Conservation (phyloP, 2,888 invertebrate genomes). For the Metalampra italica region DNA sequence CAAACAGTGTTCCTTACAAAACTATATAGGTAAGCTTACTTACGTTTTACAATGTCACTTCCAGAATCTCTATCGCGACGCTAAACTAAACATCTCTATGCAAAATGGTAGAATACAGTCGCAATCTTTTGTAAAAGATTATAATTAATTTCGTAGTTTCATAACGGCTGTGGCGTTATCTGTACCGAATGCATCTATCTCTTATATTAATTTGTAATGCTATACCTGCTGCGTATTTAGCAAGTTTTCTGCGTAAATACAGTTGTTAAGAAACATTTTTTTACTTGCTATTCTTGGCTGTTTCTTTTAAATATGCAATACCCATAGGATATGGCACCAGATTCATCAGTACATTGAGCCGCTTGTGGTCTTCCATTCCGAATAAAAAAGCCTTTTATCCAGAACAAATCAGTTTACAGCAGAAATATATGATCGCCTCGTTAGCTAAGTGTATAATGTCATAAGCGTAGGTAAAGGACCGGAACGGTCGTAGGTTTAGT, state of each 20-base stretch:
- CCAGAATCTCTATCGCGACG: slow-evolving; percentile 20
- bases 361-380: too few species aligned
- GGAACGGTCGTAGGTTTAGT: too few species aligned
- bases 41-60: slow-evolving; percentile 17
- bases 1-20: too few species aligned
- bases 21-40: too few species aligned
- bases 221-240: slow-evolving; percentile 6
- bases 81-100: slow-evolving; percentile 27
- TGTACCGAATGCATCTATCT: slow-evolving; percentile 4
- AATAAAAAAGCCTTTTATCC: too few species aligned
- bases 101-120: slow-evolving; percentile 35
- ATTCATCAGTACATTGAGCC: too few species aligned
- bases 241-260: slow-evolving; percentile 17
- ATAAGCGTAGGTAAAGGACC: too few species aligned
- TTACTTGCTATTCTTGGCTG: neutral
- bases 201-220: slow-evolving; percentile 2
- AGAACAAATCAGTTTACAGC: too few species aligned
- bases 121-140: slow-evolving; percentile 41
- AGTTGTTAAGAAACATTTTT: slow-evolving; percentile 2
- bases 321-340: neutral
- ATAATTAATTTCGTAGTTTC: slow-evolving; percentile 43
- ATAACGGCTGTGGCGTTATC: slow-evolving; percentile 33
- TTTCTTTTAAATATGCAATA: neutral
- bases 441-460: too few species aligned
- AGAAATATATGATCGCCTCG: too few species aligned